These are phyloP conservation scores for Antechinus flavipes DNA, from an alignment of 2,113 vertebrate species.

Conservation along the genomic window DNA sequence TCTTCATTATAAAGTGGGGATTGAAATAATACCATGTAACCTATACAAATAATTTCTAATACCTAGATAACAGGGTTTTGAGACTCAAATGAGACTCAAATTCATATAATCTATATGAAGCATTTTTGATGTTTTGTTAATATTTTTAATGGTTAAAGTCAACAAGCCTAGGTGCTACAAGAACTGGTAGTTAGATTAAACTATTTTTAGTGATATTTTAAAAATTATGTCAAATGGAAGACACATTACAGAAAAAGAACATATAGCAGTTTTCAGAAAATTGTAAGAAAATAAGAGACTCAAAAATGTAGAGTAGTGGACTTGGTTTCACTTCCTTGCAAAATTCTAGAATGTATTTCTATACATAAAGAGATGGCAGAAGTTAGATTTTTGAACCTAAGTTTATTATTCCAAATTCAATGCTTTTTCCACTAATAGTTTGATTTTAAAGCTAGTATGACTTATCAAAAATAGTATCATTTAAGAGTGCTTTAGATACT, in stretches of 20 bases:
- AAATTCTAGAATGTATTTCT: not conserved
- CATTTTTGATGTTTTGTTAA: not conserved
- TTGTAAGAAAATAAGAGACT: not conserved
- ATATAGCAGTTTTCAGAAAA: not conserved
- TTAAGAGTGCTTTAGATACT: slow-evolving; percentile 40
- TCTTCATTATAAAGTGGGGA: not conserved
- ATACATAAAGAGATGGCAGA: not conserved
- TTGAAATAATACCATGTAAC: not conserved
- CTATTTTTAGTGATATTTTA: not conserved
- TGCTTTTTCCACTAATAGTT: slow-evolving; percentile 15
- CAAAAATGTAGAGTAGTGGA: not conserved
- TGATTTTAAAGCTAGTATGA: slow-evolving; percentile 53
- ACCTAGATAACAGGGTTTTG: not conserved
- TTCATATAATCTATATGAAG: not conserved
- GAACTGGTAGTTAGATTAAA: not conserved
- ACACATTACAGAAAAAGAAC: not conserved
- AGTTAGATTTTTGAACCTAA: slow-evolving; percentile 28
- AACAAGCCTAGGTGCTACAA: not conserved
- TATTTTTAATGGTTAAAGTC: too few relatives aligned
- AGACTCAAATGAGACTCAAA: not conserved
- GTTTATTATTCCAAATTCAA: not conserved
- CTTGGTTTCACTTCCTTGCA: not conserved
- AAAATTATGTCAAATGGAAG: not conserved
- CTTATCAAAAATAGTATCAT: slow-evolving; percentile 16
- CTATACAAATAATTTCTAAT: not conserved